Evolutionary conservation across 2,113 vertebrate species (phyloP).

Genomic region (Ellobius talpinus): DNA sequence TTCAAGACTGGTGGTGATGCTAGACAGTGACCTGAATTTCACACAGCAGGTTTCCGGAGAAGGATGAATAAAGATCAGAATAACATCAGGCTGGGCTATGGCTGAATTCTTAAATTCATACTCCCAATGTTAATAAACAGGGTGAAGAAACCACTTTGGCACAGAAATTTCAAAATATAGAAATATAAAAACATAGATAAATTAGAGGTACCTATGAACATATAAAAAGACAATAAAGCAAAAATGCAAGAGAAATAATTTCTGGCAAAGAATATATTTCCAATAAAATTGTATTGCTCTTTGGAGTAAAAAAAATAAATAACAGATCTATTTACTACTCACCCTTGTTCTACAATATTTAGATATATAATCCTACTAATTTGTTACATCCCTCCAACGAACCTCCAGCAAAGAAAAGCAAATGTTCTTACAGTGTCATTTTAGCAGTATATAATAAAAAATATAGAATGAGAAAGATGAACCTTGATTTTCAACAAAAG

Average conservation of each 20-base stretch:
- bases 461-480: conserved; percentile 36
- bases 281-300: not conserved
- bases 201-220: not conserved
- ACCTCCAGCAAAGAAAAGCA: not conserved
- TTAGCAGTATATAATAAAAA: not conserved
- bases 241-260: conserved; percentile 27
- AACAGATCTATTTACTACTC: not conserved
- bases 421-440: not conserved
- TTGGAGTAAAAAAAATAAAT: not conserved
- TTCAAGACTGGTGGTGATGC: not conserved
- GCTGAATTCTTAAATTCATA: conserved; percentile 51
- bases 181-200: conserved; percentile 28
- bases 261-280: not conserved
- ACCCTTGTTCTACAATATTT: not conserved
- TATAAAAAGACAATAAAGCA: not conserved
- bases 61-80: conserved; percentile 34
- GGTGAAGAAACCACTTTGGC: conserved; percentile 35
- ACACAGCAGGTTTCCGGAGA: conserved; percentile 41
- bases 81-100: conserved; percentile 1
- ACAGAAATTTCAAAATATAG: not conserved
- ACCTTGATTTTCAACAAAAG: not conserved
- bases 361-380: not conserved
- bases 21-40: conserved; percentile 55
- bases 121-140: not conserved
- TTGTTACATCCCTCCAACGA: not conserved